Base-by-base conservation (phyloP, 2,797 vertebrate genomes). In the Sciurus vulgaris region DNA sequence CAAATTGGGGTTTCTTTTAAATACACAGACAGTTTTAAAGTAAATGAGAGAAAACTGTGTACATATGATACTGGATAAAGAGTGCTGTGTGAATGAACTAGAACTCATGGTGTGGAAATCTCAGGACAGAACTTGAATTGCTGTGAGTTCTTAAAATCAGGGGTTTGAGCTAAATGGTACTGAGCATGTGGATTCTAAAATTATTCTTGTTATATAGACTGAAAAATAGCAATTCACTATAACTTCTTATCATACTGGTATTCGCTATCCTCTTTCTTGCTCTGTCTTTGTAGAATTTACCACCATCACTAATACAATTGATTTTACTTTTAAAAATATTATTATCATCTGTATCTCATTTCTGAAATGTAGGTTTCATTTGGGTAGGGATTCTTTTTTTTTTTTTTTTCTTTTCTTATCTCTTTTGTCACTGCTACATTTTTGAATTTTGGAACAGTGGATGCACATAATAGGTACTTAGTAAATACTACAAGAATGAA, bases 11-110 rank as follows among this genome's bases (percentile, higher is more conserved):
- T 90, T 82, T 95, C 96, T 92, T 96, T 96, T 94, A 91, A 94
- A 97, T 95, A 85, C 85, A 74, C n/a, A 86, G 93, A 96, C 70
- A 82, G 61, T 96, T 97, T 97, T 89, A 95, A 97, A 94, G 94
- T 97, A 95, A 87, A 94, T 89, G 47, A 88, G 69, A 96, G 90
- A 79, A 92, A 94, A 89, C 78, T 86, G 59, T 94, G 92, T 92
- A 17, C 4, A 26, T 12, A 47, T 24, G 54, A 44, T 47, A 86
- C 28, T 24, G 13, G 47, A 30, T 8, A 81, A 74, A 79, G 12
- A 74, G 17, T 56, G 7, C 20, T 49, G 18, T 7, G 7, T 3
- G 54, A 70, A 7, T 20, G 70, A 76, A 73, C 87, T 89, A 63
- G 86, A 94, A 91, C 79, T 89, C 89, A 59, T 12, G 15, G 12